A percentile compares a stretch with the other conserved stretches of the same genome.
These are phyloP conservation scores for Pediacus dermestoides DNA, from an alignment of 2,888 invertebrate genomes.

Conservation along the genomic window DNA sequence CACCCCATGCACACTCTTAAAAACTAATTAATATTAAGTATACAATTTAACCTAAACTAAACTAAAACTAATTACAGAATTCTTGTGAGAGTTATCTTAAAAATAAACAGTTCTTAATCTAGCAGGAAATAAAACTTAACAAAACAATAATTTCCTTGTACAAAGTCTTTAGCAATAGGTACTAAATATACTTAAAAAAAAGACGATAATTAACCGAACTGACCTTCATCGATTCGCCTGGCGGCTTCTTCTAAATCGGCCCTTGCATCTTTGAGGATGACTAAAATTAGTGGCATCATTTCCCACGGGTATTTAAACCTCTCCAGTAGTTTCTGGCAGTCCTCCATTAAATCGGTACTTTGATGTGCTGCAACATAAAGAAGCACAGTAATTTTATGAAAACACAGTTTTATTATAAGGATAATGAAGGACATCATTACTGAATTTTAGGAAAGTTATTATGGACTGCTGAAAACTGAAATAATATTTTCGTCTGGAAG, in stretches of 20 bases:
- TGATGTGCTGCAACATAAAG: constrained; percentile 40
- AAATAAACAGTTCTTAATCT: no score
- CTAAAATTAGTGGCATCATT: constrained; percentile 76
- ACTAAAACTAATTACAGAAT: no score
- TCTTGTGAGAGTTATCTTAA: no score
- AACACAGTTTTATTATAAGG: constrained; percentile 2
- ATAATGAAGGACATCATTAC: no score
- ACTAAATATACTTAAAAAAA: constrained; percentile 8
- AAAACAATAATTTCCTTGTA: no score
- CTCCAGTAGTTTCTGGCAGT: constrained; percentile 70
- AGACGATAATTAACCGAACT: constrained; percentile 24
- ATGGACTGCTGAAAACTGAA: constrained; percentile 2
- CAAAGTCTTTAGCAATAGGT: no score
- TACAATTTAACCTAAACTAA: no score
- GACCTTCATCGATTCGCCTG: constrained; percentile 73
- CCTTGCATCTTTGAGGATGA: constrained; percentile 72
- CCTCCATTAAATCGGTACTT: constrained; percentile 60
- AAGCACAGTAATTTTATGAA: no score
- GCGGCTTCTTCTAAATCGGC: constrained; percentile 73
- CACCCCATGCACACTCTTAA: no score
- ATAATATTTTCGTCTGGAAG: no score
- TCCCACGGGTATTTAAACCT: constrained; percentile 77
- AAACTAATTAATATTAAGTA: no score
- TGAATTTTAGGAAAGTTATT: background rate
- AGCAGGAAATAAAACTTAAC: no score